A percentile compares a stretch with the other conserved stretches of the same genome.
These are phyloP conservation scores for Rhinichthys osculus DNA, from an alignment of 2,797 vertebrate genomes.

Conservation along the genomic window DNA sequence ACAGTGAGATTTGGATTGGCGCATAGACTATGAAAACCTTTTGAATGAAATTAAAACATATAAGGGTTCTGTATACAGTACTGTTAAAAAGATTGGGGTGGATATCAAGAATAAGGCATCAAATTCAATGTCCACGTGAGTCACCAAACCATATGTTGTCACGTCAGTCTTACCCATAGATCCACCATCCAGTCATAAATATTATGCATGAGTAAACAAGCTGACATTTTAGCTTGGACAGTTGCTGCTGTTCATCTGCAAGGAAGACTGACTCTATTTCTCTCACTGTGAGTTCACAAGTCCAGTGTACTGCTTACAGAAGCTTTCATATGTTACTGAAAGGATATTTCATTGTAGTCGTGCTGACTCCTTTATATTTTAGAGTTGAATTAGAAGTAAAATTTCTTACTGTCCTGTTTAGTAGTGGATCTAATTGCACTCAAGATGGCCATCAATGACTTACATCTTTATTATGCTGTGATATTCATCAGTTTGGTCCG, in stretches of 20 bases:
- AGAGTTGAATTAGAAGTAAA: background rate
- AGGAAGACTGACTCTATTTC: conserved; percentile 26
- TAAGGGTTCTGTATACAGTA: background rate
- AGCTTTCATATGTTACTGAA: background rate
- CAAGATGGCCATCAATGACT: background rate
- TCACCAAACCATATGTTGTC: conserved; percentile 18
- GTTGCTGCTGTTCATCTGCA: conserved; percentile 63
- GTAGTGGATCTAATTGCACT: background rate
- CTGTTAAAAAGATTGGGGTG: background rate
- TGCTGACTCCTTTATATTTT: background rate
- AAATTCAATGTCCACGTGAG: background rate
- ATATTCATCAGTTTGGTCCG: background rate
- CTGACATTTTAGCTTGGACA: conserved; percentile 59
- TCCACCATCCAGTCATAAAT: conserved; percentile 51
- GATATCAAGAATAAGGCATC: background rate
- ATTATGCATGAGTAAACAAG: conserved; percentile 66
- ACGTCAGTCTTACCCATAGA: conserved; percentile 29
- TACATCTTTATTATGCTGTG: background rate
- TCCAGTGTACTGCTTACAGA: background rate
- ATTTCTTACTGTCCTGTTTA: background rate
- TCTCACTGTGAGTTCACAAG: conserved; percentile 1
- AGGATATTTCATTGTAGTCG: background rate
- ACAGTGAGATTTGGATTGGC: background rate
- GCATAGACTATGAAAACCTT: background rate
- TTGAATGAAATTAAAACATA: background rate